Evolutionary conservation across 1,140 invertebrate species (phyloP), one percentile per base, ranked within the genome.

Genomic region (Amphibalanus amphitrite): DNA sequence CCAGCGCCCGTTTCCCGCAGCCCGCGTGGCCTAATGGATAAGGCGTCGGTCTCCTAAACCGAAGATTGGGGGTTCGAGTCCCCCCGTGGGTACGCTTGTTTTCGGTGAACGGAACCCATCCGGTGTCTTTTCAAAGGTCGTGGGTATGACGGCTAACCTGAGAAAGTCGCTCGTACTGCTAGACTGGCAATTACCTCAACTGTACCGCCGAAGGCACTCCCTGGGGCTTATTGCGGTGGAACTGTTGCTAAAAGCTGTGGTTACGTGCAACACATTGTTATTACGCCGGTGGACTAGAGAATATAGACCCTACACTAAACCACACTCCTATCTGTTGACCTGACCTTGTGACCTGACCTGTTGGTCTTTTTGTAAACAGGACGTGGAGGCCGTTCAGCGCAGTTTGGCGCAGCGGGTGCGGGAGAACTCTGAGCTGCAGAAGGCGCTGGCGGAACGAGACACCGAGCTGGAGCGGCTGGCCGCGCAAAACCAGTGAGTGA

Each of bases 51-150:
- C 70, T 71, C 70, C 70, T 71, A 71, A 71, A 68, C 70, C 70
- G 70, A 71, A 68, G 70, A 71, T 71, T 71, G 70, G 65, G 70
- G 70, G 70, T 71, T 71, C 70, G 70, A 71, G 70, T 71, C 70
- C 70, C 70, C 65, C 70, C 70, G 70, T 67, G 69, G 70, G 70
- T 71, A 38, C 33, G 33, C 33, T 38, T 38, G n/a, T n/a, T 38
- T 38, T 38, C 33, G 33, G 4, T 38, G n/a, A n/a, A n/a, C n/a
- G n/a, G n/a, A n/a, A n/a, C n/a, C n/a, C n/a, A n/a, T n/a, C n/a
- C n/a, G n/a, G n/a, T n/a, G n/a, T n/a, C n/a, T n/a, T n/a, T n/a
- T n/a, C n/a, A n/a, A n/a, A n/a, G n/a, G n/a, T n/a, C n/a, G n/a
- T n/a, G n/a, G n/a, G n/a, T n/a, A n/a, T n/a, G n/a, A n/a, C n/a